These are phyloP conservation scores for Pseudomyrmex cubaensis DNA, from an alignment of 1,140 invertebrate species.

Conservation along the genomic window DNA sequence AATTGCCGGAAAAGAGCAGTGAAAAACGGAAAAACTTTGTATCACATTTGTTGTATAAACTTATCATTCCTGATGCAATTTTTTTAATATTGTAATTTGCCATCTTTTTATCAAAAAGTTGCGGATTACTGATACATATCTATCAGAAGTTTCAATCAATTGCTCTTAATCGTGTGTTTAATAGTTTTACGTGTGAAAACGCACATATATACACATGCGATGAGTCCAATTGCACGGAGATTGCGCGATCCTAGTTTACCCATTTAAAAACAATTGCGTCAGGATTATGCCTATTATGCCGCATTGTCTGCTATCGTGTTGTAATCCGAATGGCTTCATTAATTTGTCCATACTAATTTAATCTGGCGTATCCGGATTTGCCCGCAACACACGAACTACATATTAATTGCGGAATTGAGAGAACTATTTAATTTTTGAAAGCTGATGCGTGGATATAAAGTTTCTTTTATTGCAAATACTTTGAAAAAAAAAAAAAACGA, in stretches of 20 bases:
- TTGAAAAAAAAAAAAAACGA: too few species aligned
- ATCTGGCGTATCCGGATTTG: not conserved
- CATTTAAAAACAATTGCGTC: constrained; percentile 48
- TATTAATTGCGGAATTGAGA: constrained; percentile 36
- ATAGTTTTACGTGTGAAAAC: not conserved
- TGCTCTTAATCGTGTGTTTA: not conserved
- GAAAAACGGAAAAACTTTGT: too few species aligned
- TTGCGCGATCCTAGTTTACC: not conserved
- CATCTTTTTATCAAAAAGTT: too few species aligned
- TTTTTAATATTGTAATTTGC: too few species aligned
- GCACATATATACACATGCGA: not conserved
- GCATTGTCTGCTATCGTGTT: constrained; percentile 30
- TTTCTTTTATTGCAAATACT: too few species aligned
- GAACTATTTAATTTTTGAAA: constrained; percentile 18
- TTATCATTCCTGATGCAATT: too few species aligned
- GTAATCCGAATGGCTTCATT: constrained; percentile 44
- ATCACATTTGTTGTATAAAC: too few species aligned
- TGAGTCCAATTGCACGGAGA: not conserved
- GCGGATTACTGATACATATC: not conserved
- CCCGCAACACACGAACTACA: not conserved
- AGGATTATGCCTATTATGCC: constrained; percentile 24
- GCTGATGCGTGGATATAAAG: too few species aligned
- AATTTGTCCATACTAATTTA: constrained; percentile 53
- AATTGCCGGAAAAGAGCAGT: not conserved
- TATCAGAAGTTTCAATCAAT: not conserved